Evolutionary conservation across 2,797 vertebrate species (phyloP), one percentile per base, ranked within the genome.

Genomic region (Chromobotia macracanthus): DNA sequence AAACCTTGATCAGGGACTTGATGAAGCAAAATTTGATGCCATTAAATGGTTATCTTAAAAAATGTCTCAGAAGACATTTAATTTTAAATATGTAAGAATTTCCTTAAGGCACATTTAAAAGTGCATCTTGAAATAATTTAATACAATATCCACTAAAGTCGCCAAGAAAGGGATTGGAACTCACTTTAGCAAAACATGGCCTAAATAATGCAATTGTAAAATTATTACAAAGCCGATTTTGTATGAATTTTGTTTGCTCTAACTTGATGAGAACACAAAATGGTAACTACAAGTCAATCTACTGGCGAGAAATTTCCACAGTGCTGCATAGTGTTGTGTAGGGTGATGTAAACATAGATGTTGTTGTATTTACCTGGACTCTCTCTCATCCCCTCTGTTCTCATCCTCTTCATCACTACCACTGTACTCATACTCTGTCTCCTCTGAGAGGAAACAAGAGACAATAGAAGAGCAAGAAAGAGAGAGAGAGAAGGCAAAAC

Each of bases 341-440:
- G 28, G n/a, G 61, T 75, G 67, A 44, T 19, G 25, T 56, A 41
- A 41, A 78, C 41, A 56, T 51, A 50, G 0, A 61, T n/a, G n/a
- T 8, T 13, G 60, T 28, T 8, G 8, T 19, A 38, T 38, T 79
- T 91, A 97, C 96, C 96, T 98, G 3, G 96, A 96, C 88, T 98
- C 96, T 80, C 96, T 86, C 83, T 98, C 96, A 75, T 97, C 96
- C 0, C 95, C 94, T 0, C 94, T 94, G 84, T 95, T 96, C 84
- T 97, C 96, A 3, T 98, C 96, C 55, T 98, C 96, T 79, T 98
- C 96, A 80, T 97, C 96, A 11, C 96, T 98, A 68, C 96, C 96
- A 0, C 96, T 98, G 89, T 98, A 98, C 76, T 98, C 96, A 0
- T 97, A 97, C 77, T 98, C 96, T 0, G 96, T 98, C 91, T 98